phyloP scores from a whole-genome alignment of 2,113 vertebrate species.

The Ifrita kowaldi region DNA sequence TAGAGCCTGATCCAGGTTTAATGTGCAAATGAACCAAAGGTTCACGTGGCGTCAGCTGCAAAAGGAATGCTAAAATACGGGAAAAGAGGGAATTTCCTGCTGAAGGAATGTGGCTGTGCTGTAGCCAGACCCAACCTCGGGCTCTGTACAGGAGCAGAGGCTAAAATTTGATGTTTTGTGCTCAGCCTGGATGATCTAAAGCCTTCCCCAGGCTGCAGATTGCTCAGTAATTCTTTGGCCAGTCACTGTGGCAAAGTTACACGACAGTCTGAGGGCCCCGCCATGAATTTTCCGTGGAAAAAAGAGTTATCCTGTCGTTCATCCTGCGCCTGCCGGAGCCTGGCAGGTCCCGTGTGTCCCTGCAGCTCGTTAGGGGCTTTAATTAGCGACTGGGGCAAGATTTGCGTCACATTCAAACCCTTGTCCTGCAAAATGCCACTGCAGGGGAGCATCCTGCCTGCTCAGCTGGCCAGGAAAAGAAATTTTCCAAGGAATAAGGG shows the following conservation, averaged over 20 bases:
- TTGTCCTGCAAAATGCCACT: neutral
- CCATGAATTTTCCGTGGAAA: neutral
- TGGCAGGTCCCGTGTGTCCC: neutral
- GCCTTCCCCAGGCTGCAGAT: neutral
- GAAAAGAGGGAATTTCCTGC: neutral
- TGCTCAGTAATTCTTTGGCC: neutral
- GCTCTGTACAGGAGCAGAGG: neutral
- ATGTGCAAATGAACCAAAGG: neutral
- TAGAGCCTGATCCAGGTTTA: neutral
- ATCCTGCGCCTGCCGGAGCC: neutral
- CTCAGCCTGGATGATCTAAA: neutral
- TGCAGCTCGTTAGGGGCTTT: neutral
- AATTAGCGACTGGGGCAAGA: neutral
- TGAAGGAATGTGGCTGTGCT: too few relatives aligned
- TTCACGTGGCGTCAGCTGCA: neutral
- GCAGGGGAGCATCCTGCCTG: neutral
- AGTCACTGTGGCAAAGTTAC: neutral
- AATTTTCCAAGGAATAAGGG: neutral
- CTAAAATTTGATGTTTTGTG: neutral
- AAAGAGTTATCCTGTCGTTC: neutral
- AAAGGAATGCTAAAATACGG: neutral
- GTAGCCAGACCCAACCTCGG: neutral
- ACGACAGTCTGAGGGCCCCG: neutral
- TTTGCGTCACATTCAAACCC: neutral
- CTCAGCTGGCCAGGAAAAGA: neutral